These are phyloP conservation scores for Megaceryle alcyon DNA, from an alignment of 2,797 vertebrate genomes.

Conservation along the genomic window DNA sequence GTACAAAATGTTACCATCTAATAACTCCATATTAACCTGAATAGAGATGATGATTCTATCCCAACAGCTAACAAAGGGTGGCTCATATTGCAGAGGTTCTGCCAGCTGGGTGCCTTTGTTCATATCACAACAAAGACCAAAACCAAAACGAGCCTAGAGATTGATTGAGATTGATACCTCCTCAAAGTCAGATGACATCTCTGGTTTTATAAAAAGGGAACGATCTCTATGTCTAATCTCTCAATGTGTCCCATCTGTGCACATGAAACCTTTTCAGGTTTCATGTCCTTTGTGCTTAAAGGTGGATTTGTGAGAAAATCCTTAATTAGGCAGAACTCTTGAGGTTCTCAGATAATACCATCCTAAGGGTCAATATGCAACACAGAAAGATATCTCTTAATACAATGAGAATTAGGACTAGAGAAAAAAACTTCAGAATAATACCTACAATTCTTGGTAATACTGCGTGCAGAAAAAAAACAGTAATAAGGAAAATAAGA, in stretches of 20 bases:
- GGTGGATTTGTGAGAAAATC: not conserved
- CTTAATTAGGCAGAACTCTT: not conserved
- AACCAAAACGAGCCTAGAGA: not conserved
- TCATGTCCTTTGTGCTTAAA: not conserved
- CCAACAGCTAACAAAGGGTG: not conserved
- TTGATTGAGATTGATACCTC: not conserved
- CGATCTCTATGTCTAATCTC: not conserved
- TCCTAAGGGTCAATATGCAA: not conserved
- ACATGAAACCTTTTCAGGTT: not conserved
- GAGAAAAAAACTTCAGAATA: not conserved
- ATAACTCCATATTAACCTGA: not conserved
- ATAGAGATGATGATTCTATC: not conserved
- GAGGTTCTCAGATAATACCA: not conserved
- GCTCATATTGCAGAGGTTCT: not conserved
- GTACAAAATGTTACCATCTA: not conserved
- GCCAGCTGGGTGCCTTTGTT: not conserved
- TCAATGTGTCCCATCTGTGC: not conserved
- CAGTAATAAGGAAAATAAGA: not conserved
- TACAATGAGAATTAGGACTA: not conserved
- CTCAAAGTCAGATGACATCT: not conserved
- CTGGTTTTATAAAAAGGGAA: not conserved
- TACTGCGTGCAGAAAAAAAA: not conserved
- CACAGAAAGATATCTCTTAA: not conserved
- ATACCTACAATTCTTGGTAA: not conserved
- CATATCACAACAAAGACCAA: not conserved